Evolutionary conservation across 2,888 invertebrate species (phyloP).

Genomic region (Heliconius cydno): DNA sequence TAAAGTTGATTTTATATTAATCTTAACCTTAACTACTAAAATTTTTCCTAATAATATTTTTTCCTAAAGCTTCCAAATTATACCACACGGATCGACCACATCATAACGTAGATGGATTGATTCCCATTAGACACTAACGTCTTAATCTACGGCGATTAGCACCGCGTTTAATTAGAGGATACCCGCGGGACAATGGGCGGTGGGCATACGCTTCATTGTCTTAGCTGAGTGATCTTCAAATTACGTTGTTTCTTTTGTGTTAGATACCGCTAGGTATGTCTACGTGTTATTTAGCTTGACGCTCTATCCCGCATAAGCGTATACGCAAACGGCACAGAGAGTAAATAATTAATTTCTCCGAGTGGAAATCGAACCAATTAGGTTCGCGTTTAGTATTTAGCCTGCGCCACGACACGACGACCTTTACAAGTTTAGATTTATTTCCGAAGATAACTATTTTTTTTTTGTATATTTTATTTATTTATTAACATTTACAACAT

Average conservation of each 20-base stretch:
- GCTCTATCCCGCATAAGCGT: background rate
- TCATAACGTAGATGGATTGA: slow-evolving; percentile 78
- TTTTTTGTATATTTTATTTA: too few relatives aligned
- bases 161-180: slow-evolving; percentile 71
- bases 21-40: too few relatives aligned
- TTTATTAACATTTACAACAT: too few relatives aligned
- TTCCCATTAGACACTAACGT: slow-evolving; percentile 72
- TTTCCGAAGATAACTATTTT: too few relatives aligned
- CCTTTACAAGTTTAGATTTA: too few relatives aligned
- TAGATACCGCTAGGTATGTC: background rate
- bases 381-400: background rate
- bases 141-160: slow-evolving; percentile 79
- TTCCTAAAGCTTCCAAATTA: slow-evolving; percentile 47
- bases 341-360: background rate
- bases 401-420: too few relatives aligned
- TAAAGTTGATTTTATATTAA: too few relatives aligned
- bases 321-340: background rate
- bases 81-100: slow-evolving; percentile 55
- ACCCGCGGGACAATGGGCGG: slow-evolving; percentile 67
- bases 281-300: background rate
- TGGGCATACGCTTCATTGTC: slow-evolving; percentile 61
- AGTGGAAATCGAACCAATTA: background rate
- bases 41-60: too few relatives aligned
- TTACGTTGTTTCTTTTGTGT: slow-evolving; percentile 35
- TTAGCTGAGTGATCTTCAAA: slow-evolving; percentile 44